Evolutionary conservation across 2,113 vertebrate genomes (phyloP).

Genomic region (Leuciscus idus): DNA sequence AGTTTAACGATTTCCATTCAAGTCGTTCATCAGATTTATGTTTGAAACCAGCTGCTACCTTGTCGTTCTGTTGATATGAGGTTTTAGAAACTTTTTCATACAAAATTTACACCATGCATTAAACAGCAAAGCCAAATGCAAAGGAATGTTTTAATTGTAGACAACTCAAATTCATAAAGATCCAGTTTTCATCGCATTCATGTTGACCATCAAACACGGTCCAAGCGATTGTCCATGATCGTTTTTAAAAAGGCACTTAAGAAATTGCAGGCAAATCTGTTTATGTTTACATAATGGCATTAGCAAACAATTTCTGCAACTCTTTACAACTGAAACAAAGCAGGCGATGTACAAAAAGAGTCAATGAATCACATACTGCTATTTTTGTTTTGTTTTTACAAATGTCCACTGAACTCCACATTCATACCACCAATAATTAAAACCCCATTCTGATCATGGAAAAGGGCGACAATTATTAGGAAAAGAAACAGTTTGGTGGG

Average conservation of each 20-base stretch:
- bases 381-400: background rate
- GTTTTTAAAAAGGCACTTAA: slow-evolving; percentile 84
- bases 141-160: slow-evolving; percentile 45
- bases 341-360: slow-evolving; percentile 44
- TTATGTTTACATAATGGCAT: slow-evolving; percentile 19
- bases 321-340: slow-evolving; percentile 71
- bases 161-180: slow-evolving; percentile 18
- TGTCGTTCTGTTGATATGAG: background rate
- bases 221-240: slow-evolving; percentile 63
- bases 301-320: slow-evolving; percentile 77
- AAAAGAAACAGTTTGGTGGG: slow-evolving; percentile 21
- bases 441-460: slow-evolving; percentile 33
- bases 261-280: slow-evolving; percentile 82
- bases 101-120: slow-evolving; percentile 25
- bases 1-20: background rate
- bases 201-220: slow-evolving; percentile 3
- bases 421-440: slow-evolving; percentile 31
- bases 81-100: background rate
- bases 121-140: slow-evolving; percentile 28
- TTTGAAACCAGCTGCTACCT: background rate
- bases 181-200: slow-evolving; percentile 14
- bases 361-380: slow-evolving; percentile 45
- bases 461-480: slow-evolving; percentile 41
- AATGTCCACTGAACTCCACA: slow-evolving; percentile 24
- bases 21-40: slow-evolving; percentile 25